phyloP scores from a whole-genome alignment of 2,113 vertebrate genomes.

The Ranitomeya variabilis region DNA sequence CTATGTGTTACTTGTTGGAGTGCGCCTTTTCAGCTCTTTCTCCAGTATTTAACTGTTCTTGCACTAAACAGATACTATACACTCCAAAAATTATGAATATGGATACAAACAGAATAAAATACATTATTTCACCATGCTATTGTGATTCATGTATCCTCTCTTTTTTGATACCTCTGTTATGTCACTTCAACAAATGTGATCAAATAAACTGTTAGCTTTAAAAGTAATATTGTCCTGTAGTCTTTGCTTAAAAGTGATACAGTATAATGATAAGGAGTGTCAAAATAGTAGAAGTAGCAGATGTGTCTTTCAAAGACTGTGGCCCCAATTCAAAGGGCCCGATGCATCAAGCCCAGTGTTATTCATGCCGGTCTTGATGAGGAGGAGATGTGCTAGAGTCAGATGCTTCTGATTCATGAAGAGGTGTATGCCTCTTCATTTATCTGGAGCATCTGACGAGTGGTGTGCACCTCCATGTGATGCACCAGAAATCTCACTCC shows the following conservation, averaged over 20 bases:
- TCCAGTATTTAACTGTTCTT: slow-evolving; percentile 13
- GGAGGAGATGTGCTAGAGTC: too few relatives aligned
- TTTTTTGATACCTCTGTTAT: background rate
- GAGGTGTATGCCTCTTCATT: too few relatives aligned
- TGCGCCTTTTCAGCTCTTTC: background rate
- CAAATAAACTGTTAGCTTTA: background rate
- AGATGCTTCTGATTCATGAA: too few relatives aligned
- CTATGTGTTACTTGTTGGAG: slow-evolving; percentile 21
- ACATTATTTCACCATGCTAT: background rate
- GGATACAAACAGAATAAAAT: background rate
- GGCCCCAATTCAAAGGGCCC: too few relatives aligned
- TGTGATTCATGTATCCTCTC: background rate
- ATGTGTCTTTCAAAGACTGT: too few relatives aligned
- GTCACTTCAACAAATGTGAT: background rate
- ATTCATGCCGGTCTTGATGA: too few relatives aligned
- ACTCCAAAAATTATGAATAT: background rate
- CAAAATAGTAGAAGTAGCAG: background rate
- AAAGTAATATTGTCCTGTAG: background rate
- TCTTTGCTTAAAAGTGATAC: background rate
- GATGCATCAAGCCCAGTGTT: too few relatives aligned
- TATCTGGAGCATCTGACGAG: too few relatives aligned
- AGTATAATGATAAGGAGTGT: background rate
- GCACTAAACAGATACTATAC: background rate
- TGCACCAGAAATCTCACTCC: too few relatives aligned
- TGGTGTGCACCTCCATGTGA: too few relatives aligned